Base-by-base conservation (phyloP, 2,888 invertebrate species). In the Drosophila putrida region DNA sequence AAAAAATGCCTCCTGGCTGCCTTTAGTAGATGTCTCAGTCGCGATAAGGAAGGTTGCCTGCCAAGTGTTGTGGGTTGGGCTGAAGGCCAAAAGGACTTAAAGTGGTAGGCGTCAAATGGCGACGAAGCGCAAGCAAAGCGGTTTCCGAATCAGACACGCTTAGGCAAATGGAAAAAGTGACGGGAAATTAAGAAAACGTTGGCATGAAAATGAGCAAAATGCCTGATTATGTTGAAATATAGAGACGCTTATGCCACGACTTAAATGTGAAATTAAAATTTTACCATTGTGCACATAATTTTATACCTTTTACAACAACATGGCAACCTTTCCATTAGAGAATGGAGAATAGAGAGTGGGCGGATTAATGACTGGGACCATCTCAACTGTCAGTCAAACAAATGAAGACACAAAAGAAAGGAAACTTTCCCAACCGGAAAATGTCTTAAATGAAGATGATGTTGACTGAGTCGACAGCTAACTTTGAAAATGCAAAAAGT, bases 201-300 rank as follows among this genome's bases (percentile, higher is more conserved):
- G 63, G 67, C 68, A 46, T 61, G 43, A 47, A 75, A 78, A 73
- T 78, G 78, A 81, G 61, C 78, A 81, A 80, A 68, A 41, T 54
- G 39, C 33, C 54, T 61, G 62, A 46, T 62, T 55, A 59, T 66
- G 61, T 25, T 51, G 53, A 20, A 35, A 38, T 28, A 35, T 33
- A 20, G 63, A 39, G 58, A 55, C 11, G 44, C 39, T 50, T 61
- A 53, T 65, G 66, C 60, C 60, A 25, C 60, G 71, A 60, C 74
- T 78, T 71, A 72, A 87, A 88, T 90, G 88, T 89, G 80, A 91
- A 92, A 92, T 92, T 92, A 91, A 89, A 91, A 92, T 90, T 91
- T 91, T 82, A 82, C 76, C 92, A 84, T 91, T 79, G 88, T 89
- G 86, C 88, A 92, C 90, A 91, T 91, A 91, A 92, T 92, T 92